Base-by-base conservation (phyloP, 2,888 invertebrate species). In the Lordiphosa fenestrarum region DNA sequence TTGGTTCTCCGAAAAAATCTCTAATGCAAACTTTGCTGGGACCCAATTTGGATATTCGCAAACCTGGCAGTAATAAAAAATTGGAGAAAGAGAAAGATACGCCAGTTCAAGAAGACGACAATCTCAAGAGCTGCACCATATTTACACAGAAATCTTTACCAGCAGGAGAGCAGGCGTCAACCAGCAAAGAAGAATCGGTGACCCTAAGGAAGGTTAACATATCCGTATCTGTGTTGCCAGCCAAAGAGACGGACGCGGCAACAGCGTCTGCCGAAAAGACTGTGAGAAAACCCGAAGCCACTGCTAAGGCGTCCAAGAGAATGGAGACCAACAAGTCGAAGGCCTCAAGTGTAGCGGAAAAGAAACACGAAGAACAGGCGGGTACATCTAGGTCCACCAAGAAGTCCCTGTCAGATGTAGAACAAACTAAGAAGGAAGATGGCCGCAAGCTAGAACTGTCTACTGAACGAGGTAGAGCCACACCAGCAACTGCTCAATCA, bases 171-270 rank as follows among this genome's bases (percentile, higher is more conserved):
- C 30, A 30, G 9, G 6, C 21, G n/a, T n/a, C 39, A 21, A 21
- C 21, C 0, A 39, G n/a, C 12, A 30, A 30, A 4, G 30, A 30
- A 30, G 30, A 30, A 30, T 3, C 10, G 30, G 30, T 30, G 3
- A 9, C 9, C 30, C 30, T 13, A 2, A 41, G 50, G 15, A 42
- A 64, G 35, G 63, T 56, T 0, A 63, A 55, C 12, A 63, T 63
- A 25, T 64, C 63, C 2, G 65, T 63, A 6, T 37, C 55, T 2
- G 46, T 63, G 15, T 7, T 64, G 6, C 35, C 50, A 3, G n/a
- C 30, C 2, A 64, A 63, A 25, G 55, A 55, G 30, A 10, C 12
- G 0, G n/a, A 6, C 1, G 6, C n/a, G 19, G 41, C 40, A 37
- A 19, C 10, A 2, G 15, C 15, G 3, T 12, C 46, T 15, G 9